Conservation (phyloP, 2,113 vertebrate species). For the Pseudorasbora parva region DNA sequence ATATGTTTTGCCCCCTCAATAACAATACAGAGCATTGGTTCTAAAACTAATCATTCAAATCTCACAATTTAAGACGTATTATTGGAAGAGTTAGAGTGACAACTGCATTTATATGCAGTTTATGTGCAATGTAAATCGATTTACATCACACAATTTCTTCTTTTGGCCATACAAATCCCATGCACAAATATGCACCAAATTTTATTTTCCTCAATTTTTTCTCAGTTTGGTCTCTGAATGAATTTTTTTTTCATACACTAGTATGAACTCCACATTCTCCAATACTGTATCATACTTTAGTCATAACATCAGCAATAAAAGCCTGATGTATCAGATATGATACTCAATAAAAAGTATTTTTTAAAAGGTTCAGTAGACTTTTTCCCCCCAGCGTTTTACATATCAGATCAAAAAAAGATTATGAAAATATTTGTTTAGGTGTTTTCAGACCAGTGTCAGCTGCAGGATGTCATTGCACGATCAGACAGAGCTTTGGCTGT, state of each 20-base stretch:
- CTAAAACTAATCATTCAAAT: no score
- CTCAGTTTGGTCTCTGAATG: not conserved
- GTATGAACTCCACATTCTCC: not conserved
- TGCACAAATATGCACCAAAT: not conserved
- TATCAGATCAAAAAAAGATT: not conserved
- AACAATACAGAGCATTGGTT: no score
- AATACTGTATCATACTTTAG: not conserved
- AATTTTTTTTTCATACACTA: not conserved
- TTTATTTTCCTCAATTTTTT: not conserved
- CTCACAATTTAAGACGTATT: no score
- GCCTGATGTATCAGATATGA: not conserved
- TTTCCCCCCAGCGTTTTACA: not conserved
- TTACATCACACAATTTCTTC: no score
- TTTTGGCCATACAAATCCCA: not conserved
- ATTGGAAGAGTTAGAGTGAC: no score
- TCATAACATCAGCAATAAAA: not conserved
- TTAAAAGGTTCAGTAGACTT: not conserved
- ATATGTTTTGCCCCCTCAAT: no score
- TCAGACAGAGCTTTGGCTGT: constrained; percentile 85
- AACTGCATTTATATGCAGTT: no score
- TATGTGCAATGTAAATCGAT: no score
- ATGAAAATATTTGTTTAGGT: constrained; percentile 73
- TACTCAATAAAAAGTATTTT: not conserved
- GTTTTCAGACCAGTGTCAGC: constrained; percentile 85
- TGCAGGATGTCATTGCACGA: constrained; percentile 83